Evolutionary conservation across 2,888 invertebrate genomes (phyloP), one percentile per base, ranked within the genome.

Genomic region (Plebejus anna): DNA sequence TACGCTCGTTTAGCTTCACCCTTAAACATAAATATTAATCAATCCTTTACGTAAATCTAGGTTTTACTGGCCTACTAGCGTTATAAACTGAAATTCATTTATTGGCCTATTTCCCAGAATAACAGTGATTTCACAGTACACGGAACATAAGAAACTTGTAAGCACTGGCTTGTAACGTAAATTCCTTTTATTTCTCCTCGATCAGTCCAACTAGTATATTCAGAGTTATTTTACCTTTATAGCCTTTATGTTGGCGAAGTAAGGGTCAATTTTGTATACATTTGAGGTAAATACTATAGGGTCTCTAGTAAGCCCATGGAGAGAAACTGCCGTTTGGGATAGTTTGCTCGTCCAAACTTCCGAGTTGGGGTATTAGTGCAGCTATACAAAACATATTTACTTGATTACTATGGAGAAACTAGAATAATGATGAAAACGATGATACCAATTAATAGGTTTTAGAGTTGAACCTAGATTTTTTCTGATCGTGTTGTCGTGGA

Each of bases 81-180:
- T 55, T 55, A 2, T 55, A 13, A 55, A 16, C 51, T 16, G 13
- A 55, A 55, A 55, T 55, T 51, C 55, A 55, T 55, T 55, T 55
- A 55, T 55, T 13, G 55, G 4, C 55, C 55, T 16, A 4, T 11
- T 61, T 4, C 61, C 2, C 28, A 61, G 28, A 28, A 61, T 9
- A 61, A 61, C 22, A 61, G 61, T 11, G 61, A 28, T 61, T 61
- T 28, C 28, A 28, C 61, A 61, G 61, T 28, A 61, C 61, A 61
- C 22, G 28, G 28, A 61, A 61, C 61, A 22, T 28, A 22, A 22
- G 22, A 61, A 61, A 61, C 28, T 61, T 61, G 61, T 61, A 28
- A 61, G 61, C 61, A 28, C 61, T 61, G 61, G 22, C 9, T 61
- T 61, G 61, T 61, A 28, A 61, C 61, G 61, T 61, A 61, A 61